phyloP scores from a whole-genome alignment of 1,140 invertebrate species.

The Dryas iulia region DNA sequence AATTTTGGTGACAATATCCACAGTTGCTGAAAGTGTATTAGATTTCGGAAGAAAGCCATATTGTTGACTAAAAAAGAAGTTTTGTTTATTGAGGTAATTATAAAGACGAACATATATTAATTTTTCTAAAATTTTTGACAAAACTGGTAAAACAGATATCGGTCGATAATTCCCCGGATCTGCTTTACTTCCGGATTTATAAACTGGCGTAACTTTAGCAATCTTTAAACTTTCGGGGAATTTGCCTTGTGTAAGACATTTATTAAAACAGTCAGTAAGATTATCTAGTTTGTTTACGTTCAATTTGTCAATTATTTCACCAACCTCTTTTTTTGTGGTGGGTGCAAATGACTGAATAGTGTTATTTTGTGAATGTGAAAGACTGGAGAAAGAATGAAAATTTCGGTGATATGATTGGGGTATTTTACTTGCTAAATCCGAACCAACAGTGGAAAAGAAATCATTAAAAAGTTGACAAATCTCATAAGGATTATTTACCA shows the following conservation, averaged over 20 bases:
- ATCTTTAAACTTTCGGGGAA: no score
- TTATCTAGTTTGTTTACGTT: neutral
- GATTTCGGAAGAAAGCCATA: constrained; percentile 6
- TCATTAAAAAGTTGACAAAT: no score
- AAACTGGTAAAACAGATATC: no score
- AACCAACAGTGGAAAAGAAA: constrained; percentile 14
- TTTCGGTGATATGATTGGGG: neutral
- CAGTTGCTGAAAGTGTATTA: neutral
- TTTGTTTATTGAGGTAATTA: no score
- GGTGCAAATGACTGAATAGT: constrained; percentile 12
- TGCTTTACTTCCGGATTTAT: no score
- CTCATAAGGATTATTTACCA: neutral
- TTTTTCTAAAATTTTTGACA: no score
- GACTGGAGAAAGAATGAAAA: neutral
- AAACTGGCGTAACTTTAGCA: no score
- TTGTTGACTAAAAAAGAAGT: neutral
- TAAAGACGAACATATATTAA: no score
- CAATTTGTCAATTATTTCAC: constrained; percentile 5
- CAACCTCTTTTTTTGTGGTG: no score
- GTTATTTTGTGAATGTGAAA: constrained; percentile 8
- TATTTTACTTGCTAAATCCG: constrained; percentile 11
- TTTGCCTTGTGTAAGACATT: no score
- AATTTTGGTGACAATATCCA: constrained; percentile 2
- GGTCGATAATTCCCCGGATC: no score
- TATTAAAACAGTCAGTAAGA: no score